Evolutionary conservation across 2,113 vertebrate genomes (phyloP).

Genomic region (Tautogolabrus adspersus): DNA sequence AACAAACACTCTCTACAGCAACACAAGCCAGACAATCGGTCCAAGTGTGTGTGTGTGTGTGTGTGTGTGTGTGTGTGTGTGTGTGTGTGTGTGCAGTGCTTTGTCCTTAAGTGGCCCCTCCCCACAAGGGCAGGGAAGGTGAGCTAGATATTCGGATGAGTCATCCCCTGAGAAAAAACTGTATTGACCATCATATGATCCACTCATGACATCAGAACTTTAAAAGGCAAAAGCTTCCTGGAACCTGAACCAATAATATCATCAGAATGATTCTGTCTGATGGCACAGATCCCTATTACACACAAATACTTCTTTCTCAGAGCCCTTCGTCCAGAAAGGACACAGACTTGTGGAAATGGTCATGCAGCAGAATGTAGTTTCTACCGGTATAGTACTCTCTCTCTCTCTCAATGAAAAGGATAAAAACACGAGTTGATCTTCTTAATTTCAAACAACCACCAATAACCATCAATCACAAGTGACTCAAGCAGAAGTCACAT

Average conservation of each 20-base stretch:
- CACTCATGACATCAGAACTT: conserved; percentile 13
- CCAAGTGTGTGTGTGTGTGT: background rate
- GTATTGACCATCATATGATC: background rate
- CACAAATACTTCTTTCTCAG: too few species aligned
- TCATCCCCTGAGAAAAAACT: background rate
- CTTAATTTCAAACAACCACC: too few species aligned
- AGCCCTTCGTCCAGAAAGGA: too few species aligned
- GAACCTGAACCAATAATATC: conserved; percentile 15
- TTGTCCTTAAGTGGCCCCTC: conserved; percentile 3
- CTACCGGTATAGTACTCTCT: too few species aligned
- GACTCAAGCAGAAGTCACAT: too few species aligned
- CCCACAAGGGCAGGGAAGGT: conserved; percentile 32
- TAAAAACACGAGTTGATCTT: too few species aligned
- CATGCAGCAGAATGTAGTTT: too few species aligned
- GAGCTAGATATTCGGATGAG: background rate
- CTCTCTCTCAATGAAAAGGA: too few species aligned
- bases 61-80: background rate
- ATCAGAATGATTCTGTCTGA: background rate
- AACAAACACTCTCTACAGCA: conserved; percentile 44
- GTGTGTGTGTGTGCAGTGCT: background rate
- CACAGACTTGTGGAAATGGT: too few species aligned
- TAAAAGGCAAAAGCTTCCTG: conserved; percentile 16
- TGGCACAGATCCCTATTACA: too few species aligned
- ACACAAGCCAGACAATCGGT: conserved; percentile 19
- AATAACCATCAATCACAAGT: too few species aligned